Percentiles rank a stretch among this genome's conserved stretches.
Conservation (phyloP, 2,113 vertebrate species). For the Petromus typicus region DNA sequence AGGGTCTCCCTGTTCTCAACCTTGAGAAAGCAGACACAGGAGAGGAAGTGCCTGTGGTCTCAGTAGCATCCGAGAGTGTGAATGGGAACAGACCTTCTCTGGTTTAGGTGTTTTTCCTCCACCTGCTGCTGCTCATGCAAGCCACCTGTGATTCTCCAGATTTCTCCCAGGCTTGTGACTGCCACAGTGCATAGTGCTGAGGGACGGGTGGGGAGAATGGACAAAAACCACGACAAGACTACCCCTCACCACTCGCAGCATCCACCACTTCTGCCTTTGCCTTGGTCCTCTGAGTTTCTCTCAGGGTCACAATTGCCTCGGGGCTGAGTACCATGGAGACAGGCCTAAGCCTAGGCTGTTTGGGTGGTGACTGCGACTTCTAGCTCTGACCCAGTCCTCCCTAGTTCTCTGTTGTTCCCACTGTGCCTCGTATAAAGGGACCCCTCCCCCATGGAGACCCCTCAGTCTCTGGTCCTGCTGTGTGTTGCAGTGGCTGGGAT, state of each 20-base stretch:
- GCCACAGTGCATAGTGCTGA: neutral
- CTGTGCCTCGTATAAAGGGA: neutral
- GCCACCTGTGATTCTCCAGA: neutral
- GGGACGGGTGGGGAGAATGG: neutral
- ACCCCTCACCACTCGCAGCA: neutral
- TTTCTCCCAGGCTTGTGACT: neutral
- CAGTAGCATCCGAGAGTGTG: neutral
- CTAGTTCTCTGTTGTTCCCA: neutral
- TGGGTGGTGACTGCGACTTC: neutral
- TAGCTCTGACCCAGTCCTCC: neutral
- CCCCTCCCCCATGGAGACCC: neutral
- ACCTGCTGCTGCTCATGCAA: neutral
- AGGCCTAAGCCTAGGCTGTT: neutral
- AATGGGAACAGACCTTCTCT: neutral
- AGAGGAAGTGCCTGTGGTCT: neutral
- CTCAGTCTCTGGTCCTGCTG: neutral
- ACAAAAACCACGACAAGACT: neutral
- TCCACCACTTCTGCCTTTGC: neutral
- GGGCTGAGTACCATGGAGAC: neutral
- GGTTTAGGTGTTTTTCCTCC: neutral
- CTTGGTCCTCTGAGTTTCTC: neutral
- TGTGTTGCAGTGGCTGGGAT: neutral
- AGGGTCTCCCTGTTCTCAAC: neutral
- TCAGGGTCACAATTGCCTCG: neutral
- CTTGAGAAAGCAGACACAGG: neutral